These are phyloP conservation scores for Abrostola tripartita DNA, from an alignment of 2,888 invertebrate species.

Conservation along the genomic window DNA sequence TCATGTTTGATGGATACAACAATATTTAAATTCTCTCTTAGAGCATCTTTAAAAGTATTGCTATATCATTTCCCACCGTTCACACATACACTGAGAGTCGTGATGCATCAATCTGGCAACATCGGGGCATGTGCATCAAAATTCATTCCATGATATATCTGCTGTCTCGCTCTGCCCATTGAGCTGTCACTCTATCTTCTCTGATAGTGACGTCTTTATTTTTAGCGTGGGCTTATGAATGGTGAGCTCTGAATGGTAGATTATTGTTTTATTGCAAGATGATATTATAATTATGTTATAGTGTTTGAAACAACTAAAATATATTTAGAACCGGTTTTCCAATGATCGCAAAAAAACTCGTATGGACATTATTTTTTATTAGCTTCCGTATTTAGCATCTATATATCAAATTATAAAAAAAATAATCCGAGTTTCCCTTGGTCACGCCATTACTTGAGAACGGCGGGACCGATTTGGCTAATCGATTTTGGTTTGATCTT, in stretches of 20 bases:
- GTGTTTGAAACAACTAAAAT: too few relatives aligned
- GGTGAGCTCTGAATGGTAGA: background rate
- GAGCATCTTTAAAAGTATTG: background rate
- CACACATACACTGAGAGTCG: background rate
- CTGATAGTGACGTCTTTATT: conserved; percentile 21
- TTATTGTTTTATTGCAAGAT: background rate
- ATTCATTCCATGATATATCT: conserved; percentile 39
- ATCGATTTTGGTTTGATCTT: too few relatives aligned
- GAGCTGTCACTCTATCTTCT: conserved; percentile 24
- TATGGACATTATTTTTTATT: too few relatives aligned
- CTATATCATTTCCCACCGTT: background rate
- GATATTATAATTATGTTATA: too few relatives aligned
- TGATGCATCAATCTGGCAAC: conserved; percentile 19
- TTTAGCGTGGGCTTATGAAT: conserved; percentile 11
- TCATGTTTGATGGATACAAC: too few relatives aligned
- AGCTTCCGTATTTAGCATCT: too few relatives aligned
- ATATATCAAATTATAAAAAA: too few relatives aligned
- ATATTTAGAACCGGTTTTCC: too few relatives aligned
- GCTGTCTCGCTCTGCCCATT: conserved; percentile 29
- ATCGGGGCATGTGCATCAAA: conserved; percentile 22
- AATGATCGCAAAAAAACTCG: too few relatives aligned
- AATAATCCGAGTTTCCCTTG: too few relatives aligned
- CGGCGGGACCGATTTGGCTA: too few relatives aligned
- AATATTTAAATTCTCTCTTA: background rate
- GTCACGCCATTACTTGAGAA: too few relatives aligned